Evolutionary conservation across 2,888 invertebrate species (phyloP).

Genomic region (Frankliniella intonsa): DNA sequence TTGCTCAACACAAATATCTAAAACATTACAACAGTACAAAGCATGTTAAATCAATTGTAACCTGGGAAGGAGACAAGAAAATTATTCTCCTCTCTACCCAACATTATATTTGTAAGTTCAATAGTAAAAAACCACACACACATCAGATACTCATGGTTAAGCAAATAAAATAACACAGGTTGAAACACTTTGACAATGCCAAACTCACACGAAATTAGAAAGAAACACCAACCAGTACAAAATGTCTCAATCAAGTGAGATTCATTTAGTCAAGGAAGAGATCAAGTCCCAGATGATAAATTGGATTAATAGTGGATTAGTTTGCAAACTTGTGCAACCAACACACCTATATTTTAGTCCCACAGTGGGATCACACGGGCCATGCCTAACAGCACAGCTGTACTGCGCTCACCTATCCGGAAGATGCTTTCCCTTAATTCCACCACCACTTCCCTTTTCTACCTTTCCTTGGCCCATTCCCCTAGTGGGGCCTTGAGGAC

Average conservation of each 20-base stretch:
- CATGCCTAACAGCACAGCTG: neutral
- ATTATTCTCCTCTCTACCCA: neutral
- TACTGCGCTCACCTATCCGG: conserved; percentile 9
- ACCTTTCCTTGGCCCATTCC: conserved; percentile 7
- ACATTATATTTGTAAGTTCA: neutral
- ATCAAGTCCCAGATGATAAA: neutral
- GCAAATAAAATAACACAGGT: too few species aligned
- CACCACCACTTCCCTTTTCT: conserved; percentile 1
- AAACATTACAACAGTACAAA: neutral
- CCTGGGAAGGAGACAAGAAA: neutral
- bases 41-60: neutral
- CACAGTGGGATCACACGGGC: too few species aligned
- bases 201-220: too few species aligned
- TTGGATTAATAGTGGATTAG: neutral
- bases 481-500: neutral
- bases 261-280: neutral
- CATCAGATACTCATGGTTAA: neutral
- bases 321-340: too few species aligned
- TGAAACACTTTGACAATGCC: too few species aligned
- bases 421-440: neutral
- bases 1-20: neutral
- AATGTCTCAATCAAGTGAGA: too few species aligned
- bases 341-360: too few species aligned
- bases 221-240: too few species aligned
- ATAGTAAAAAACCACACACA: neutral